These are phyloP conservation scores for Acanthisitta chloris DNA, from an alignment of 2,113 vertebrate genomes.

Conservation along the genomic window DNA sequence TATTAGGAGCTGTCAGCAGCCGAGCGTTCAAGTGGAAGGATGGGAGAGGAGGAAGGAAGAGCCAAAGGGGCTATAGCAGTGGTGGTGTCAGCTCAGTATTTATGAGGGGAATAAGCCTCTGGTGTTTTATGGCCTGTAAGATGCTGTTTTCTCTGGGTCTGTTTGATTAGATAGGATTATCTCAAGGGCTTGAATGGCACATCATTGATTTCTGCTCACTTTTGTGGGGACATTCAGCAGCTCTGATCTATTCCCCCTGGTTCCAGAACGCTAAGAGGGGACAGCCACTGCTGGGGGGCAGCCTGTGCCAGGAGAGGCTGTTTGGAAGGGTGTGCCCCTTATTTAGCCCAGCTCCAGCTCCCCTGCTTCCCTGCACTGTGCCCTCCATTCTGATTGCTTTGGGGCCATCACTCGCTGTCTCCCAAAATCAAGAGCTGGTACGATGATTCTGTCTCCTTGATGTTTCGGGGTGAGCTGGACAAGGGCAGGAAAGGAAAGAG, in stretches of 20 bases:
- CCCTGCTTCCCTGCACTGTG: not conserved
- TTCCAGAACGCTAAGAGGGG: not conserved
- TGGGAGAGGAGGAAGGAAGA: slow-evolving; percentile 40
- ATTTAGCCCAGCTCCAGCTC: not conserved
- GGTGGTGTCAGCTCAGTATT: slow-evolving; percentile 52
- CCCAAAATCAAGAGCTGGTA: not conserved
- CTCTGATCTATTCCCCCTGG: not conserved
- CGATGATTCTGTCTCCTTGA: not conserved
- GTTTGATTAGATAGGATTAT: slow-evolving; percentile 65
- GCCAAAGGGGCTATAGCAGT: slow-evolving; percentile 44
- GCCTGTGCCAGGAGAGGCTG: not conserved
- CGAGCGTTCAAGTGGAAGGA: slow-evolving; percentile 34
- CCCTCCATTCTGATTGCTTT: not conserved
- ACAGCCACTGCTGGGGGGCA: not conserved
- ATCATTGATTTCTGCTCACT: slow-evolving; percentile 40
- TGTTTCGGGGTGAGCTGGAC: not conserved
- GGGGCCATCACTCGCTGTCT: not conserved
- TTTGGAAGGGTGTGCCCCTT: not conserved
- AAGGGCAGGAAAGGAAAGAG: not conserved
- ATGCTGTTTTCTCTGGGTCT: slow-evolving; percentile 35
- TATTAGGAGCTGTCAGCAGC: slow-evolving; percentile 62
- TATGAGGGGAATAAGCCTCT: slow-evolving; percentile 43
- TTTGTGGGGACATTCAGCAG: not conserved
- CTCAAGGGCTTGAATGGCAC: slow-evolving; percentile 24
- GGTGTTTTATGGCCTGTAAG: slow-evolving; percentile 56